A percentile compares a stretch with the other conserved stretches of the same genome.
Conservation (phyloP, 2,113 vertebrate species). For the Pterocles gutturalis region DNA sequence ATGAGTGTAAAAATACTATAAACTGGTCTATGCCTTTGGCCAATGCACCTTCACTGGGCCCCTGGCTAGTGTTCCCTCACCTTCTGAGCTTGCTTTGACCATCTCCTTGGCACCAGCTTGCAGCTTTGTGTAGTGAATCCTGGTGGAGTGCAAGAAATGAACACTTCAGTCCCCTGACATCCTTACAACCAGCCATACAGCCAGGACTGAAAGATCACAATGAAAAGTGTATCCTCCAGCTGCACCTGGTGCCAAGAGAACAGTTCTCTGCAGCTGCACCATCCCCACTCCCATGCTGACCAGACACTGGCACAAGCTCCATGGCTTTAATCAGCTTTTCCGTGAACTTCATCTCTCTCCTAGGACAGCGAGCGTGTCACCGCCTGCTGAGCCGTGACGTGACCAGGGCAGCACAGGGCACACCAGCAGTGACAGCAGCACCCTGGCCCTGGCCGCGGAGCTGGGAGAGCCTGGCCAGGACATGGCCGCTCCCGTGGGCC, state of each 20-base stretch:
- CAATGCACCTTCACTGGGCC: not conserved
- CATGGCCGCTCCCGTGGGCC: accelerated
- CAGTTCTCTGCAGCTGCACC: not conserved
- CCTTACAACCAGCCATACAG: not conserved
- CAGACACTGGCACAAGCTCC: accelerated
- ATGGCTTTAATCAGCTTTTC: not conserved
- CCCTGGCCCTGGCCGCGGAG: too few relatives aligned
- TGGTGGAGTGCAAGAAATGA: not conserved
- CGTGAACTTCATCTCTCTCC: not conserved
- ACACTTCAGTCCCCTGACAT: not conserved
- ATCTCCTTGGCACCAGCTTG: not conserved
- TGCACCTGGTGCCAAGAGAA: not conserved
- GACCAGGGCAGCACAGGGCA: not conserved
- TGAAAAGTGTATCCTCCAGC: accelerated
- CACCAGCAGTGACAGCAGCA: accelerated
- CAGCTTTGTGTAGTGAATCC: not conserved
- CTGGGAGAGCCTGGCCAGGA: not conserved
- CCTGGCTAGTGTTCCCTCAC: not conserved
- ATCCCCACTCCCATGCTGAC: not conserved
- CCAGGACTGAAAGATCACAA: not conserved
- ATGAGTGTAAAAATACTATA: conserved; percentile 62
- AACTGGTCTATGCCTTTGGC: conserved; percentile 37
- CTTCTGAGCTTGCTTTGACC: not conserved
- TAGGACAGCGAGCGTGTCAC: accelerated
- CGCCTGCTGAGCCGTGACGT: accelerated